A percentile compares a stretch with the other conserved stretches of the same genome.
Evolutionary conservation across 2,888 invertebrate genomes (phyloP).

Genomic region (Artemia sinica): DNA sequence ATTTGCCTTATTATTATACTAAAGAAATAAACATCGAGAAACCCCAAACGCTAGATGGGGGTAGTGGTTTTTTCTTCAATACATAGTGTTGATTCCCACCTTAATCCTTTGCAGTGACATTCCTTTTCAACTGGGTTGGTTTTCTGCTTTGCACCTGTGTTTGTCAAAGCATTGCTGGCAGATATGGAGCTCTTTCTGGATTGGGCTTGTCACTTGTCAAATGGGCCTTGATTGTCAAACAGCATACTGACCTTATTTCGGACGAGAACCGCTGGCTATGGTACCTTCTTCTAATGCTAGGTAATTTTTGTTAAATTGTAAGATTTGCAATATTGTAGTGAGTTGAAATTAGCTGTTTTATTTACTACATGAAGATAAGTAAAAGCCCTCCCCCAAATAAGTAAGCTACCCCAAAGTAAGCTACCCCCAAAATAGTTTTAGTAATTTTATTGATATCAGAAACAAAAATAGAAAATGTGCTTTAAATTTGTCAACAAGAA

Average conservation of each 20-base stretch:
- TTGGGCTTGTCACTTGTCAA: conserved; percentile 82
- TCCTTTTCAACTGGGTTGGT: conserved; percentile 90
- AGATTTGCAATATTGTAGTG: too few species aligned
- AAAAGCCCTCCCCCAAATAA: too few species aligned
- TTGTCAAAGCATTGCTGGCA: conserved; percentile 79
- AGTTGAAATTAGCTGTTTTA: too few species aligned
- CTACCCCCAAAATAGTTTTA: too few species aligned
- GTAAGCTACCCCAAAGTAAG: too few species aligned
- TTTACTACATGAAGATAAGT: too few species aligned
- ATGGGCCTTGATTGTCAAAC: conserved; percentile 85
- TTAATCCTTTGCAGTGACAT: conserved; percentile 50
- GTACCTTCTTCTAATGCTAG: conserved; percentile 82
- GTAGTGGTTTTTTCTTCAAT: conserved; percentile 17
- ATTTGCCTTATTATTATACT: neutral
- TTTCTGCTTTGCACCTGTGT: conserved; percentile 79
- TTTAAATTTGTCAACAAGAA: too few species aligned
- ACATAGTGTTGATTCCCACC: neutral
- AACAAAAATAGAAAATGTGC: too few species aligned
- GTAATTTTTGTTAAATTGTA: conserved; percentile 36
- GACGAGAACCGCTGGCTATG: conserved; percentile 79
- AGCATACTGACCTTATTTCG: conserved; percentile 66
- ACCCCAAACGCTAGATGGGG: neutral
- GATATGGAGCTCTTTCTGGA: conserved; percentile 78
- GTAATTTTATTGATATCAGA: too few species aligned
- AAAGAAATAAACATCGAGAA: neutral